A percentile compares a stretch with the other conserved stretches of the same genome.
Conservation (phyloP, 1,140 invertebrate species). For the Melitaea cinxia region DNA sequence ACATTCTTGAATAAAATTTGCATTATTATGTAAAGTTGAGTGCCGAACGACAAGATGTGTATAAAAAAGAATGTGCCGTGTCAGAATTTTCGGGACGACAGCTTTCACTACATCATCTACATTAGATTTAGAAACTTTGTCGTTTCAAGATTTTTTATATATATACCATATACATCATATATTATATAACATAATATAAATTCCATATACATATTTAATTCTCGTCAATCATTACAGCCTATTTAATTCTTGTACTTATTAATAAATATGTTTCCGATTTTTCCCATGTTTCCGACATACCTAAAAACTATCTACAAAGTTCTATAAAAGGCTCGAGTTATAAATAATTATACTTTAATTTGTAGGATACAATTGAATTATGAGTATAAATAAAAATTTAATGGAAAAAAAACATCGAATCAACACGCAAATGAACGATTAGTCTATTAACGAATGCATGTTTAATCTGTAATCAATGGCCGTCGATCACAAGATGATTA, state of each 20-base stretch:
- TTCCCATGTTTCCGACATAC: no score
- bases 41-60: conserved; percentile 42
- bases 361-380: no score
- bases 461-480: conserved; percentile 66
- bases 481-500: conserved; percentile 63
- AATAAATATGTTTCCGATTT: no score
- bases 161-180: background rate
- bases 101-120: conserved; percentile 20
- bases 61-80: conserved; percentile 50
- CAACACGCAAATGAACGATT: conserved; percentile 66
- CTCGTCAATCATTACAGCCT: no score
- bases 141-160: background rate
- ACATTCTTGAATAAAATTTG: conserved; percentile 59
- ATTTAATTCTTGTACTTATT: no score
- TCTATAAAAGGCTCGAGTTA: no score
- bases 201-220: no score
- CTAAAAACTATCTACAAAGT: no score
- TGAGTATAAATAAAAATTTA: conserved; percentile 39
- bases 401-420: conserved; percentile 45
- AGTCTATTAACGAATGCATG: conserved; percentile 65
- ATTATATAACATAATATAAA: no score
- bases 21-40: conserved; percentile 68
- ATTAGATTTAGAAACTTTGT: background rate
- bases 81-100: conserved; percentile 38
- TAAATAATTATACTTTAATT: no score